Evolutionary conservation across 2,888 invertebrate species (phyloP).

Genomic region (Stegana nigrithorax): DNA sequence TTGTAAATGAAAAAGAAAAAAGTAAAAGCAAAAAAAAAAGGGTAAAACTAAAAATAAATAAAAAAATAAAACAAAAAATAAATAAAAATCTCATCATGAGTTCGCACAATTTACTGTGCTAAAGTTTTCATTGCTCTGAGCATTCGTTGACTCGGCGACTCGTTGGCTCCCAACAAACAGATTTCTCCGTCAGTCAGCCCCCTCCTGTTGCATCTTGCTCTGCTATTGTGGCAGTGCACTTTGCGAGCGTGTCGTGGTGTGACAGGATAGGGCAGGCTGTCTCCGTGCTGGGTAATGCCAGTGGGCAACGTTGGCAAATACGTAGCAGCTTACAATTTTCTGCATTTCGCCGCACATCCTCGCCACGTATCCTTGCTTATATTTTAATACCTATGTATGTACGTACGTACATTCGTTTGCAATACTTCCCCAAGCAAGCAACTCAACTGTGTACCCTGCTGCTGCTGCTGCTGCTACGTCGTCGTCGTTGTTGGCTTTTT

Average conservation of each 20-base stretch:
- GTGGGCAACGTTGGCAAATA: no score
- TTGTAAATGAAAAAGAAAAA: no score
- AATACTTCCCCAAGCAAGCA: no score
- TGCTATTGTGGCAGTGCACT: background rate
- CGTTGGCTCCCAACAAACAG: background rate
- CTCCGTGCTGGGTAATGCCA: background rate
- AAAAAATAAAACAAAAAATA: no score
- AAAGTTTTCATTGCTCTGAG: constrained; percentile 14
- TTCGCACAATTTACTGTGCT: constrained; percentile 10
- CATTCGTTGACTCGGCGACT: no score
- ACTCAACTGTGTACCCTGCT: no score
- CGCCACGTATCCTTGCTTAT: no score
- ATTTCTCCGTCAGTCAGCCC: background rate
- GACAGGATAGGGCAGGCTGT: background rate
- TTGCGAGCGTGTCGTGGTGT: background rate
- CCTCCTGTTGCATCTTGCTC: background rate
- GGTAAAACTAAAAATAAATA: no score
- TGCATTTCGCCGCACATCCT: constrained; percentile 9
- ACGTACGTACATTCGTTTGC: no score
- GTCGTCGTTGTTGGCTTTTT: no score
- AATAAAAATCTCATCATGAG: constrained; percentile 11
- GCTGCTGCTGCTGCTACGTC: constrained; percentile 21
- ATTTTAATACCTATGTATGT: no score
- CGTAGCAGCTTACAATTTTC: constrained; percentile 5
- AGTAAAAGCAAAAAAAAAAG: no score